A percentile compares a stretch with the other conserved stretches of the same genome.
phyloP scores from a whole-genome alignment of 2,888 invertebrate species.

The Anthoptus insignis region DNA sequence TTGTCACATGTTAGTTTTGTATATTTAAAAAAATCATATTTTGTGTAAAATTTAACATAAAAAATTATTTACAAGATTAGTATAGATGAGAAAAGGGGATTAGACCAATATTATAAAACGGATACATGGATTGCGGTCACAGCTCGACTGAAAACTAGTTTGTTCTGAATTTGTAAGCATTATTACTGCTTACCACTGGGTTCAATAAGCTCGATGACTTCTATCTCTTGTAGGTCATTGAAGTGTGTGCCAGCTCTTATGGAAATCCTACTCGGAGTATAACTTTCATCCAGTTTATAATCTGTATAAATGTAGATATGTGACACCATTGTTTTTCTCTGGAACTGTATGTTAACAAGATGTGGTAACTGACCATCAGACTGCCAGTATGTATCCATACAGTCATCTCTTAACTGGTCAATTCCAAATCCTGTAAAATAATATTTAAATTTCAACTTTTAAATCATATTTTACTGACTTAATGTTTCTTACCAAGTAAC shows the following conservation, averaged over 20 bases:
- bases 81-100: too few relatives aligned
- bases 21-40: too few relatives aligned
- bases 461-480: too few relatives aligned
- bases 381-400: constrained; percentile 99
- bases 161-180: too few relatives aligned
- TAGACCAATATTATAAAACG: too few relatives aligned
- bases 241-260: constrained; percentile 98
- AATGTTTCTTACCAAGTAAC: too few relatives aligned
- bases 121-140: too few relatives aligned
- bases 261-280: constrained; percentile 98
- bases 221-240: constrained; percentile 98
- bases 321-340: constrained; percentile 97
- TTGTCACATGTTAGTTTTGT: too few relatives aligned
- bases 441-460: too few relatives aligned
- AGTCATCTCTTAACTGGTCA: constrained; percentile 97
- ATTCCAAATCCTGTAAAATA: constrained; percentile 95
- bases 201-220: constrained; percentile 97
- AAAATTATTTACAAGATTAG: too few relatives aligned
- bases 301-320: constrained; percentile 99
- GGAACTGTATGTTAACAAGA: constrained; percentile 98
- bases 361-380: constrained; percentile 99
- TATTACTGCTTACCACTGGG: constrained; percentile 94
- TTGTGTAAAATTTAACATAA: too few relatives aligned
- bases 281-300: constrained; percentile 99
- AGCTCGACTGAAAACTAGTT: too few relatives aligned